These are phyloP conservation scores for Champsocephalus gunnari DNA, from an alignment of 2,797 vertebrate species.

Conservation along the genomic window DNA sequence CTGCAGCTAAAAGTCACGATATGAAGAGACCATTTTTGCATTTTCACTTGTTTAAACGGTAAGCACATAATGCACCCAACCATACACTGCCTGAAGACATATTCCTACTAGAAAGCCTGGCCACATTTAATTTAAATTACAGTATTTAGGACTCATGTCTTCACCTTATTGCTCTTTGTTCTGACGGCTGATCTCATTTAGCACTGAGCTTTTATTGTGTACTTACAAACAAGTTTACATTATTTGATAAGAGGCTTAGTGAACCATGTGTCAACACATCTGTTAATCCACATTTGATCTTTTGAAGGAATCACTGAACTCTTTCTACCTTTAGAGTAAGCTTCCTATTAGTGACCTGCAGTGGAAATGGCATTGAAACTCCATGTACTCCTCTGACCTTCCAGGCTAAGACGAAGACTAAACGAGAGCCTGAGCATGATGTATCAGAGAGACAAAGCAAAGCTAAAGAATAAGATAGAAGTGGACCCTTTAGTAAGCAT, in stretches of 20 bases:
- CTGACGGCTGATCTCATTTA: slow-evolving; percentile 15
- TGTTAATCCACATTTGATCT: slow-evolving; percentile 40
- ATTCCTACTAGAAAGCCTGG: slow-evolving; percentile 16
- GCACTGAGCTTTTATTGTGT: slow-evolving; percentile 19
- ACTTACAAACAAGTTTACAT: slow-evolving; percentile 31
- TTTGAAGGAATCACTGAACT: slow-evolving; percentile 21
- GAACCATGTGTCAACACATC: slow-evolving; percentile 37
- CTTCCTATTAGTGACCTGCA: slow-evolving; percentile 37
- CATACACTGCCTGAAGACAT: slow-evolving; percentile 22
- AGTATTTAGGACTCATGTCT: slow-evolving; percentile 7
- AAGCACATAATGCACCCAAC: slow-evolving; percentile 31
- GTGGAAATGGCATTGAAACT: slow-evolving; percentile 46
- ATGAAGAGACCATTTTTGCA: slow-evolving; percentile 54
- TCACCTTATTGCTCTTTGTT: slow-evolving; percentile 10
- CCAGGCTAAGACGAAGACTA: slow-evolving; percentile 41
- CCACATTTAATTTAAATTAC: slow-evolving; percentile 27
- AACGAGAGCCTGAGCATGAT: slow-evolving; percentile 36
- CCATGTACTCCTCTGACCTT: slow-evolving; percentile 23
- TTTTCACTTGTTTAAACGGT: slow-evolving; percentile 54
- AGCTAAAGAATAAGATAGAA: slow-evolving; percentile 21
- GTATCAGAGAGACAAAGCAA: slow-evolving; percentile 44
- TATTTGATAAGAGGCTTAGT: slow-evolving; percentile 30
- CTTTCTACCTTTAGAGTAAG: slow-evolving; percentile 19
- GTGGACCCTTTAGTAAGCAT: slow-evolving; percentile 31
- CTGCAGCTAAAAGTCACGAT: slow-evolving; percentile 60